Evolutionary conservation across 2,113 vertebrate genomes (phyloP).

Genomic region (Hipposideros armiger): DNA sequence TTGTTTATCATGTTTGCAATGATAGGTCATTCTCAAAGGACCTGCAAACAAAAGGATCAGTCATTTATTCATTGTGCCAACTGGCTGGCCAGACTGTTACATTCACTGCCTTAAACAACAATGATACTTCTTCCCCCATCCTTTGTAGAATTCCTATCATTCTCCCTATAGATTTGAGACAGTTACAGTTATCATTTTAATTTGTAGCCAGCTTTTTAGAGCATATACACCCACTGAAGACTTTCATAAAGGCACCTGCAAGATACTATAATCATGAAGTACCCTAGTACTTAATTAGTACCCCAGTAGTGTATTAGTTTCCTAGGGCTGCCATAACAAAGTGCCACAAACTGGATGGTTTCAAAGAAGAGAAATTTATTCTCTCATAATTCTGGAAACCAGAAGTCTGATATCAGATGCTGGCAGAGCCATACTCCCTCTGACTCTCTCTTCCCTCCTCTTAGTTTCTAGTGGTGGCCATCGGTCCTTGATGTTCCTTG

Average conservation of each 20-base stretch:
- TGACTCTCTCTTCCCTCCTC: background rate
- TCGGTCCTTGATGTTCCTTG: background rate
- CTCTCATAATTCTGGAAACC: background rate
- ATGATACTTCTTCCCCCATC: background rate
- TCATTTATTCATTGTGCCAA: background rate
- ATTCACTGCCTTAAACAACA: background rate
- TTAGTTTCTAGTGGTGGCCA: fast-evolving
- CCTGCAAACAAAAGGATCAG: conserved; percentile 31
- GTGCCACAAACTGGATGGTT: background rate
- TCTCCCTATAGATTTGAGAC: background rate
- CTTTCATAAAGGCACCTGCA: background rate
- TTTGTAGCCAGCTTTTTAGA: background rate
- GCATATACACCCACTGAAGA: background rate
- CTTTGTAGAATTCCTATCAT: background rate
- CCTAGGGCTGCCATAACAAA: background rate
- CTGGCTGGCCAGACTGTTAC: background rate
- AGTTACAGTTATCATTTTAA: background rate
- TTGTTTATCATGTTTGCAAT: conserved; percentile 49
- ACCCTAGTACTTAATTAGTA: background rate
- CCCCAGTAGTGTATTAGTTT: background rate
- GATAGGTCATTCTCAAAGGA: conserved; percentile 28
- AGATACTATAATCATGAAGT: background rate
- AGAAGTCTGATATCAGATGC: background rate
- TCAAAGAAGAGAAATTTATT: background rate
- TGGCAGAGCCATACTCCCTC: background rate